Percentiles rank a stretch among this genome's conserved stretches.
Evolutionary conservation across 2,113 vertebrate species (phyloP).

Genomic region (Sterrhoptilus dennistouni): DNA sequence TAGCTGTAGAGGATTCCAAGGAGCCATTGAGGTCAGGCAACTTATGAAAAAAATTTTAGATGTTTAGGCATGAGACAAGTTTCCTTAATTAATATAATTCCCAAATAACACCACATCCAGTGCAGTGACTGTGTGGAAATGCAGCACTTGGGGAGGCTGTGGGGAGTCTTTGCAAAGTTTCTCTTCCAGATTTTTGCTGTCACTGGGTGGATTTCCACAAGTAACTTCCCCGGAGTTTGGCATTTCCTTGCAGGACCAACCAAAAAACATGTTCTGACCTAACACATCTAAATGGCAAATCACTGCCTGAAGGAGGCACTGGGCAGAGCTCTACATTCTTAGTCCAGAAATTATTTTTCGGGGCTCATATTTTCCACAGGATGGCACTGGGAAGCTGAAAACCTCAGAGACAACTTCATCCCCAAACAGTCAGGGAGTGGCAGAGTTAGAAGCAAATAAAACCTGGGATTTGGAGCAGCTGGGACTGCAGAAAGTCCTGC

Average conservation of each 20-base stretch:
- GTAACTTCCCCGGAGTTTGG: not conserved
- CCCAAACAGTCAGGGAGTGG: not conserved
- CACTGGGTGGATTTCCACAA: not conserved
- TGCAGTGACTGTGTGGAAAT: not conserved
- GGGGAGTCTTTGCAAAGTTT: not conserved
- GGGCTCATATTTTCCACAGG: fast-evolving
- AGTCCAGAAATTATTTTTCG: not conserved
- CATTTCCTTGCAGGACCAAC: not conserved
- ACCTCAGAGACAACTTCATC: not conserved
- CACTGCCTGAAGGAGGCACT: not conserved
- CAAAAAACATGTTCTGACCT: fast-evolving
- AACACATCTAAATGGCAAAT: not conserved
- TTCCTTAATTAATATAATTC: not conserved
- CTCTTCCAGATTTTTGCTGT: not conserved
- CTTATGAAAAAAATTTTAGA: fast-evolving
- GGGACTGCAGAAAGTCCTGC: not conserved
- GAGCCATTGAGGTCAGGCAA: not conserved
- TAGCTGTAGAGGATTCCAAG: fast-evolving
- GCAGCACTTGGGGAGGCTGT: fast-evolving
- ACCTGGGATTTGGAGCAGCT: fast-evolving
- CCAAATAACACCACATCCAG: fast-evolving
- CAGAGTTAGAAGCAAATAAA: not conserved
- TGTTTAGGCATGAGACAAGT: fast-evolving
- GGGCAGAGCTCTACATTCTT: not conserved
- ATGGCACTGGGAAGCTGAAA: not conserved